Base-by-base conservation (phyloP, 2,797 vertebrate species). In the Halcyon badia region DNA sequence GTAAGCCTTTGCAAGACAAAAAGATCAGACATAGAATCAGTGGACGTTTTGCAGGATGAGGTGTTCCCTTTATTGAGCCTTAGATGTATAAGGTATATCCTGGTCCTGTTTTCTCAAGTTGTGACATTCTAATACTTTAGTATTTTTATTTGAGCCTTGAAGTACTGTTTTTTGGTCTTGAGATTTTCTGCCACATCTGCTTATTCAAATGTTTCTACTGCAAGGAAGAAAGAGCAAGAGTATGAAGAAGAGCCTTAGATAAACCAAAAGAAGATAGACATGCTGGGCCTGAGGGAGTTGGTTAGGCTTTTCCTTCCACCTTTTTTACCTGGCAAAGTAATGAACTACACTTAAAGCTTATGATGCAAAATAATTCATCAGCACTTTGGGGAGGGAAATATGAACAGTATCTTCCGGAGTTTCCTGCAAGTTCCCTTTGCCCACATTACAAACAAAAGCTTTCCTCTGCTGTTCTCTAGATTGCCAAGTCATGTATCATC, bases 171-270 rank as follows among this genome's bases (percentile, higher is more conserved):
- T 11, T 81, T 37, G 72, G 21, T 65, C 46, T 41, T 42, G 56
- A 95, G 77, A 84, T 94, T 97, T 79, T 51, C 93, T 96, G 76
- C 82, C 75, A 85, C 15, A 72, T 65, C 31, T 92, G 42, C 82
- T 68, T 75, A 73, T 90, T 94, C 82, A 96, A 84, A 58, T 92
- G 62, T 61, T 84, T 92, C 92, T 96, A 81, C 62, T 97, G 77
- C 7, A 14, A 42, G 75, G 61, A 88, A 62, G 52, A 73, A 54
- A 2, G 4, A 66, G 19, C 17, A 75, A 79, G 41, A 30, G 72
- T 62, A 33, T 46, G 69, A 49, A 42, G 35, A 65, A 54, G 15
- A 51, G 25, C 26, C 91, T 70, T 66, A 73, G 25, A 16, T 61
- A 65, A 83, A 69, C 25, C 0, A 2, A 54, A 88, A 83, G 31